Base-by-base conservation (phyloP, 1,140 invertebrate species). In the Brachionus asplanchnoidis region DNA sequence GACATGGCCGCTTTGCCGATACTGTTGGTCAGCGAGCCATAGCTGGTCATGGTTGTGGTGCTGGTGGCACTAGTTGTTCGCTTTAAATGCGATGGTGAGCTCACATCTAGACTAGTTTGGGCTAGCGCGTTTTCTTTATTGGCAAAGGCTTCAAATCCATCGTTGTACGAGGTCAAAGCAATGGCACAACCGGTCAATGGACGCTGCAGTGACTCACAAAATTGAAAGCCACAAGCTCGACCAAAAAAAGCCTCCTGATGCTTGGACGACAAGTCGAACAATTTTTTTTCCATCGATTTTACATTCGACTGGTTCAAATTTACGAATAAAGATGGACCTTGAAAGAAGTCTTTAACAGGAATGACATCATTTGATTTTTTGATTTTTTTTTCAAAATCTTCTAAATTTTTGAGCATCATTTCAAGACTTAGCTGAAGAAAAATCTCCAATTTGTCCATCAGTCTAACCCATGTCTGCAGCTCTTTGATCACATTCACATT, bases 181-280 rank as follows among this genome's bases (percentile, higher is more conserved):
- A 82, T 68, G 8, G 79, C 79, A 14, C 53, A 60, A 20, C 79
- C 79, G 53, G 79, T 82, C 28, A 82, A 36, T 40, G 79, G 79
- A 28, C 36, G 32, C 60, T 82, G 79, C 20, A 82, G 17, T 3
- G 79, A 82, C 20, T 82, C 79, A 36, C 65, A 68, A 65, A 65
- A 68, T 56, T 84, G 82, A 84, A 84, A 84, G 23, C 82, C 82
- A 20, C 82, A 84, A 68, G 82, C 60, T 46, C 82, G 53, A 20
- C 82, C 82, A 26, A 84, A 84, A 73, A 84, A 84, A 2, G 60
- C 42, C 36, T 84, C 82, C 26, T 46, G 26, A 23, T 84, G 79
- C 12, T 46, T 42, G 17, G 79, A 82, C 4, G 53, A 32, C 17
- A 82, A 68, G 20, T 65, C 42, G 26, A 82, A 82, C n/a, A 82